These are phyloP conservation scores for Chelonus insularis DNA, from an alignment of 1,140 invertebrate genomes.

Conservation along the genomic window DNA sequence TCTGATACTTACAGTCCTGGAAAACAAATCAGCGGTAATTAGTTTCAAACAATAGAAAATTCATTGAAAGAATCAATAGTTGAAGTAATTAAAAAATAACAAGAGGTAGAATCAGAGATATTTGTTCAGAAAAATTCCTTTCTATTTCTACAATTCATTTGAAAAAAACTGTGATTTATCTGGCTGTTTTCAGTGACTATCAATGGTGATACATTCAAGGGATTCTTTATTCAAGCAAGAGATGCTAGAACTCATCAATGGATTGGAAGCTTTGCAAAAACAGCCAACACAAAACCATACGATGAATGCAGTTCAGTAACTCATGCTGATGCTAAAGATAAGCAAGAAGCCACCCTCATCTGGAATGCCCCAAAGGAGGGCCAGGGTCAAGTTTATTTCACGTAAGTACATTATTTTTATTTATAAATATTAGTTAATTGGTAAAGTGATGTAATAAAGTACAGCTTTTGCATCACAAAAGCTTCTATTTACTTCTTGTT, in stretches of 20 bases:
- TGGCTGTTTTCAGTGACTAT: constrained; percentile 63
- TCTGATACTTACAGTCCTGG: constrained; percentile 66
- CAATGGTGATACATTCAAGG: constrained; percentile 68
- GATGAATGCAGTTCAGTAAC: constrained; percentile 79
- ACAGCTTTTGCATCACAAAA: no score
- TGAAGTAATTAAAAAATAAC: no score
- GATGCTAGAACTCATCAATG: constrained; percentile 70
- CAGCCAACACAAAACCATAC: constrained; percentile 72
- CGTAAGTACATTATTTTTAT: constrained; percentile 63
- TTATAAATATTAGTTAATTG: background rate
- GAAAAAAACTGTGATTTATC: constrained; percentile 17
- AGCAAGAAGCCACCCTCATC: constrained; percentile 70
- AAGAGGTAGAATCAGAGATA: no score
- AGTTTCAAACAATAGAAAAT: background rate
- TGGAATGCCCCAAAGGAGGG: constrained; percentile 73
- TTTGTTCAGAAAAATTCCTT: background rate
- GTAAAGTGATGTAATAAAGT: no score
- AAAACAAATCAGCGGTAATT: constrained; percentile 66
- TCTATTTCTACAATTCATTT: background rate
- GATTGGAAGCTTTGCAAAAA: constrained; percentile 72
- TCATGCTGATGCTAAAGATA: constrained; percentile 76
- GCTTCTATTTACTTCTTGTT: no score
- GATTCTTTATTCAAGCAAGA: constrained; percentile 80
- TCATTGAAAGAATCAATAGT: no score
- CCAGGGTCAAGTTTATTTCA: constrained; percentile 74